Percentiles rank a stretch among this genome's conserved stretches.
These are phyloP conservation scores for Rhingia campestris DNA, from an alignment of 2,888 invertebrate genomes.

Conservation along the genomic window DNA sequence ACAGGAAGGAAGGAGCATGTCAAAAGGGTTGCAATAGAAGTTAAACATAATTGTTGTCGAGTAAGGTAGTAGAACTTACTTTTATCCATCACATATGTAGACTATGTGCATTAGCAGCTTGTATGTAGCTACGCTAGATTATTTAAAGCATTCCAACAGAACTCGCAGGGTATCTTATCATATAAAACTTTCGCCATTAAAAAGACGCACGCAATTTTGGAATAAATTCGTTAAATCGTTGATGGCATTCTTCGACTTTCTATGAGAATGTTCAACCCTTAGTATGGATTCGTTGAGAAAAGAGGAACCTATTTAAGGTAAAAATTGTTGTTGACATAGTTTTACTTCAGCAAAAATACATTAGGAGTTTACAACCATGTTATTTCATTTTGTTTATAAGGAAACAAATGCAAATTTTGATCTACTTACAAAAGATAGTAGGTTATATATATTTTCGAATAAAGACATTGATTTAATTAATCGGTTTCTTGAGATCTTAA, in stretches of 20 bases:
- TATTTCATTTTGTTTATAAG: neutral
- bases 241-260: neutral
- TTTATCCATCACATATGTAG: slow-evolving; percentile 11
- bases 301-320: slow-evolving; percentile 2
- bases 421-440: slow-evolving; percentile 21
- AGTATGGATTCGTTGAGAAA: neutral
- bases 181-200: slow-evolving; percentile 26
- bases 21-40: slow-evolving; percentile 13
- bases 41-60: slow-evolving; percentile 17
- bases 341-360: neutral
- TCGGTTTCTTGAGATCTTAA: too few relatives aligned
- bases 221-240: slow-evolving; percentile 50
- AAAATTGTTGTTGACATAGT: slow-evolving; percentile 7
- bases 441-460: neutral
- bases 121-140: too few relatives aligned
- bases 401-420: slow-evolving; percentile 42
- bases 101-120: too few relatives aligned
- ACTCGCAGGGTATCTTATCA: neutral
- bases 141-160: too few relatives aligned
- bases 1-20: neutral
- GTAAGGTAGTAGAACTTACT: slow-evolving; percentile 10
- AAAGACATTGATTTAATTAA: neutral
- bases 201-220: slow-evolving; percentile 60
- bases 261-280: slow-evolving; percentile 16
- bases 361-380: neutral